phyloP scores from a whole-genome alignment of 2,888 invertebrate genomes.

The Erebia aethiops region DNA sequence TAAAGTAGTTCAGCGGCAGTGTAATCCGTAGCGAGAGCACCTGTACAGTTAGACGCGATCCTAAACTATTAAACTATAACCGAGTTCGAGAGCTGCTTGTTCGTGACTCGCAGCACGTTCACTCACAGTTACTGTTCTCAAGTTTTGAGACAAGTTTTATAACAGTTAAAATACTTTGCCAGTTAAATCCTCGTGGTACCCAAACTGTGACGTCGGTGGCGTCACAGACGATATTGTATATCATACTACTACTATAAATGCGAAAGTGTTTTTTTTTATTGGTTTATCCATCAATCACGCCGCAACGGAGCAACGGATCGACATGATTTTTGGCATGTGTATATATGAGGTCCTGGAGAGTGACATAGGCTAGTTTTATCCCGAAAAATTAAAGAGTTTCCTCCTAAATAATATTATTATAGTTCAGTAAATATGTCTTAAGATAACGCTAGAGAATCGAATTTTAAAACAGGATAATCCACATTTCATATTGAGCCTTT shows the following conservation, averaged over 20 bases:
- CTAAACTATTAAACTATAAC: slow-evolving; percentile 28
- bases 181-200: neutral
- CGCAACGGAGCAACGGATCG: no score
- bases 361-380: no score
- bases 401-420: no score
- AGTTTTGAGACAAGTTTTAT: slow-evolving; percentile 5
- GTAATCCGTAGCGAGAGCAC: slow-evolving; percentile 22
- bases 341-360: no score
- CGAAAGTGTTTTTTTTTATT: no score
- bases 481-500: slow-evolving; percentile 1
- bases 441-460: slow-evolving; percentile 4
- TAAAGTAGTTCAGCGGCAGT: slow-evolving; percentile 7
- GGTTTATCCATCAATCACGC: no score
- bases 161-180: slow-evolving; percentile 14
- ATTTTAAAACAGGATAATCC: slow-evolving; percentile 10
- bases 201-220: no score
- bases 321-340: no score
- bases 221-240: no score
- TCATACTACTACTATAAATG: no score
- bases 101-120: slow-evolving; percentile 16
- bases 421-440: slow-evolving; percentile 13
- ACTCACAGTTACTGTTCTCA: slow-evolving; percentile 3
- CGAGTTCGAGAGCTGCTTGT: slow-evolving; percentile 7
- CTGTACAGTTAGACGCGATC: slow-evolving; percentile 19
- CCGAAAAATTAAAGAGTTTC: no score